Evolutionary conservation across 1,140 invertebrate genomes (phyloP), one percentile per base, ranked within the genome.

Genomic region (Sarcophaga bullata): DNA sequence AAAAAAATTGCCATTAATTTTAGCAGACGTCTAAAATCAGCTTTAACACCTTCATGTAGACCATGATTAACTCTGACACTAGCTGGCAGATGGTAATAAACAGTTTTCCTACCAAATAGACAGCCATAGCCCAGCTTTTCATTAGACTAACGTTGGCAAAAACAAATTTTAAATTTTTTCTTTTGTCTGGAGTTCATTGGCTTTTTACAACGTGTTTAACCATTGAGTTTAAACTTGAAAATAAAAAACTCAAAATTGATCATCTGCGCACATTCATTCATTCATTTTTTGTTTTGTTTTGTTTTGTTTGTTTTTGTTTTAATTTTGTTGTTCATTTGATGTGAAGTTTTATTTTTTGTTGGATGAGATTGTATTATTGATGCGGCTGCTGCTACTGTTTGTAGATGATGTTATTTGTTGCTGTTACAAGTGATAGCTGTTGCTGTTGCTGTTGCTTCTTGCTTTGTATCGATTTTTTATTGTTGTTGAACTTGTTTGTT

Each of bases 401-500:
- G 52, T 9, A 37, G 25, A 37, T 37, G 25, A 37, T 37, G 25
- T 37, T 37, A 37, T 37, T 37, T 8, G 52, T 54, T 7, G 52
- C 52, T 54, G 4, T 8, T 58, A 3, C 54, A 58, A n/a, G 54
- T 58, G 15, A 2, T 58, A 15, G 13, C 25, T 37, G 25, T 37
- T 37, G 25, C 25, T 37, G 11, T 58, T 58, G 13, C 25, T 37
- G 25, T 37, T 37, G 25, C 25, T 37, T 37, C 25, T 37, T 2
- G 25, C 25, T 37, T 37, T 1, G 25, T 37, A 37, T 37, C 25
- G 25, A 37, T 37, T 37, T 10, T 54, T 58, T 58, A 8, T 58
- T 58, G 54, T 58, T 58, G 54, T 15, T 58, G 54, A 58, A 58
- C 54, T n/a, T 58, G 54, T 58, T 58, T n/a, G 54, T 52, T 37